phyloP scores from a whole-genome alignment of 2,888 invertebrate genomes.

The Eretmocerus hayati region DNA sequence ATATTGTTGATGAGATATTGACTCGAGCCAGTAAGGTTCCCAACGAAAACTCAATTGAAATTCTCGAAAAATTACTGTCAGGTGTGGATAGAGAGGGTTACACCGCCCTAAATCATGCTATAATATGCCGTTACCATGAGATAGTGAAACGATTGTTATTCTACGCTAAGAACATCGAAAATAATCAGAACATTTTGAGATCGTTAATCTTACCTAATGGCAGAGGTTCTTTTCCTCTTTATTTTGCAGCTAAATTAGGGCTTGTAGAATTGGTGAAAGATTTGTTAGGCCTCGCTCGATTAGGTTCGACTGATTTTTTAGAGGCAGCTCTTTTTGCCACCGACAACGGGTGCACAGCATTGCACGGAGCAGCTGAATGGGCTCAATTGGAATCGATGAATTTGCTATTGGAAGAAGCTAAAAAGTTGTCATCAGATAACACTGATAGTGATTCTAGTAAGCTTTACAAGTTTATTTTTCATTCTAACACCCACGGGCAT shows the following conservation, averaged over 20 bases:
- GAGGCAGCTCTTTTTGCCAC: background rate
- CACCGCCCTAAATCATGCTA: background rate
- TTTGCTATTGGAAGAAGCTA: background rate
- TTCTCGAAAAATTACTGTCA: background rate
- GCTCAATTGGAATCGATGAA: background rate
- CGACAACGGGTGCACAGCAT: background rate
- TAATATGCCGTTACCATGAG: background rate
- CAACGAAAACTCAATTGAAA: background rate
- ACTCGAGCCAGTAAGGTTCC: background rate
- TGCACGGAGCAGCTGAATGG: background rate
- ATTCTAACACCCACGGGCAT: background rate
- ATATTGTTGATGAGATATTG: background rate
- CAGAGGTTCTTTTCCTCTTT: background rate
- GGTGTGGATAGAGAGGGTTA: background rate
- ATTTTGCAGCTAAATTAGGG: background rate
- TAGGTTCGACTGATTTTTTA: background rate
- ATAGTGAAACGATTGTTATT: background rate
- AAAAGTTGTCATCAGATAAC: background rate
- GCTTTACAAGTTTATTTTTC: background rate
- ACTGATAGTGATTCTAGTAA: background rate
- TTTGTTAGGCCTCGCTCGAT: background rate
- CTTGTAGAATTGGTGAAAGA: background rate
- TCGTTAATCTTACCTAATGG: background rate
- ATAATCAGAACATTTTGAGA: background rate
- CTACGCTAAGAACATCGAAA: background rate